Evolutionary conservation across 2,797 vertebrate species (phyloP).

Genomic region (Sus cebifrons): DNA sequence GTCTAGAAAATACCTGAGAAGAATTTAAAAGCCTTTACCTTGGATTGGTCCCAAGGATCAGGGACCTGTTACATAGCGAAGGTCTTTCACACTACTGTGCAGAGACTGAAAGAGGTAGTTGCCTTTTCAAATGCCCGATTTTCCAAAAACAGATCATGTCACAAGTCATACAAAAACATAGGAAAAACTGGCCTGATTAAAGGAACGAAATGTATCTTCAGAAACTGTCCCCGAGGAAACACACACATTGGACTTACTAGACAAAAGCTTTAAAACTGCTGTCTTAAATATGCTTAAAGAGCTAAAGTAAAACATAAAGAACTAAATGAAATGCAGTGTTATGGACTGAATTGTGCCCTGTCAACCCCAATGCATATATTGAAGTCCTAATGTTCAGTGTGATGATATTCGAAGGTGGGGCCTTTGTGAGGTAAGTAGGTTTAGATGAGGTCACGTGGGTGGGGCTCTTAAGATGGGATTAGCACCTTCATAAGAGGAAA

Average conservation of each 20-base stretch:
- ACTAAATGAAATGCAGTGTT: background rate
- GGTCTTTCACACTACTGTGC: background rate
- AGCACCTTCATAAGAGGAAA: background rate
- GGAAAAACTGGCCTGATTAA: background rate
- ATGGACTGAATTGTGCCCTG: background rate
- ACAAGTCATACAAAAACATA: background rate
- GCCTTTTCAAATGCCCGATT: background rate
- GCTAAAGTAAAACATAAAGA: background rate
- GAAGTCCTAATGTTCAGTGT: background rate
- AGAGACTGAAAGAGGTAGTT: constrained; percentile 4
- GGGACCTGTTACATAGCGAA: background rate
- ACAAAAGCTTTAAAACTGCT: background rate
- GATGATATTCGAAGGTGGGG: background rate
- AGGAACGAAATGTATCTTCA: background rate
- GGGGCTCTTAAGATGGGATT: background rate
- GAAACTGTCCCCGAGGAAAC: background rate
- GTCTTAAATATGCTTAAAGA: background rate
- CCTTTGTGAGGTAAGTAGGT: background rate
- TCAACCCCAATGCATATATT: background rate
- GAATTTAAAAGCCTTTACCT: background rate
- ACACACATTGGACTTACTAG: background rate
- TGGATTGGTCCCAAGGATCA: background rate
- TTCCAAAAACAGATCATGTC: background rate
- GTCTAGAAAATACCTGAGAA: background rate
- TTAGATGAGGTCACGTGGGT: constrained; percentile 10